Conservation (phyloP, 2,113 vertebrate genomes). For the Aplodontia rufa region DNA sequence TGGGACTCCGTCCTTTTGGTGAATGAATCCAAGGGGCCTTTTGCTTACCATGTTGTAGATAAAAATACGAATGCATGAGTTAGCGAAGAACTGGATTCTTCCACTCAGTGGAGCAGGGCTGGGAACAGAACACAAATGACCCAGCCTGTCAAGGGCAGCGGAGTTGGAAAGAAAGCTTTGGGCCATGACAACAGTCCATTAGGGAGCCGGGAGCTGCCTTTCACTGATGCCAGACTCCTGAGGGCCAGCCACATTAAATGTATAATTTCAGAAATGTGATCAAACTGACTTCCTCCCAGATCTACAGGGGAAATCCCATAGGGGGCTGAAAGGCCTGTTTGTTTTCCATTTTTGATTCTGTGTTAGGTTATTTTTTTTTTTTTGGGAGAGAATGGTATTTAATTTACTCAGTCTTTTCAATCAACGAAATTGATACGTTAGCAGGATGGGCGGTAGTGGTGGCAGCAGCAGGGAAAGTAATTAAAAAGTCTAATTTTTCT, state of each 20-base stretch:
- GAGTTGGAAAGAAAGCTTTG: conserved; percentile 38
- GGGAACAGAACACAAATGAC: background rate
- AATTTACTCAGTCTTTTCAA: conserved; percentile 72
- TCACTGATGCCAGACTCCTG: conserved; percentile 7
- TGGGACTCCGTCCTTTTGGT: background rate
- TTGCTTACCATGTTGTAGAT: background rate
- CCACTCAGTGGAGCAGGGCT: background rate
- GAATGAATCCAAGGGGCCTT: background rate
- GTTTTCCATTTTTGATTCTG: conserved; percentile 51
- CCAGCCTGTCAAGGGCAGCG: background rate
- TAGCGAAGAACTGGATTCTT: background rate
- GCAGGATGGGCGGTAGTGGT: background rate
- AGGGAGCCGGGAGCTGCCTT: conserved; percentile 8
- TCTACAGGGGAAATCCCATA: background rate
- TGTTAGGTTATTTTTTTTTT: conserved; percentile 19
- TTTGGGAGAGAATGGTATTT: conserved; percentile 31
- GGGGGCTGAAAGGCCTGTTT: background rate
- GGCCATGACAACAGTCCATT: background rate
- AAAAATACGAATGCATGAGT: background rate
- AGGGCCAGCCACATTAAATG: conserved; percentile 35
- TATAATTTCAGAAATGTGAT: conserved; percentile 73
- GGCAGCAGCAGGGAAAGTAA: conserved; percentile 62
- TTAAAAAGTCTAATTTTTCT: conserved; percentile 80
- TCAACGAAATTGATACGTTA: conserved; percentile 73
- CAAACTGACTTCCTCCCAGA: conserved; percentile 65